Percentiles rank a stretch among this genome's conserved stretches.
These are phyloP conservation scores for Volucella zonaria DNA, from an alignment of 2,888 invertebrate species.

Conservation along the genomic window DNA sequence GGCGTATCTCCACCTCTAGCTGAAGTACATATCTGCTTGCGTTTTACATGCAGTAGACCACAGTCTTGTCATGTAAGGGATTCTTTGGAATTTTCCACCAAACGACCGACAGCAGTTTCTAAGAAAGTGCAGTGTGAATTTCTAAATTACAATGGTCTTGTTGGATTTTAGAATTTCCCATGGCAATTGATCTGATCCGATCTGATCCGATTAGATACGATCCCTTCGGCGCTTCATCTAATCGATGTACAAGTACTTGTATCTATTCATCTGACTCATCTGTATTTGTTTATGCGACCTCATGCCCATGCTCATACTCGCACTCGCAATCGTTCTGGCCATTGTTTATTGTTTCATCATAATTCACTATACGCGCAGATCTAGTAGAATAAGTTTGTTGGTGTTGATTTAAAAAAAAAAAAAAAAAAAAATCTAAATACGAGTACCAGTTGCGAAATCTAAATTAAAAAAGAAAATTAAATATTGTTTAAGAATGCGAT, in stretches of 20 bases:
- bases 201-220: slow-evolving; percentile 22
- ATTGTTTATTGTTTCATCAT: slow-evolving; percentile 41
- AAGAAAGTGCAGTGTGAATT: slow-evolving; percentile 47
- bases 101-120: slow-evolving; percentile 38
- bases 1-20: background rate
- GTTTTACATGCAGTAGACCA: slow-evolving; percentile 34
- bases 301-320: too few species aligned
- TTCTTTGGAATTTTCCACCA: slow-evolving; percentile 22
- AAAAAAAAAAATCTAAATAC: slow-evolving; percentile 1
- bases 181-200: background rate
- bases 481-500: background rate
- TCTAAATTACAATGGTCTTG: slow-evolving; percentile 2
- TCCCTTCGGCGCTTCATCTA: too few species aligned
- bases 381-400: slow-evolving; percentile 1
- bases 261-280: background rate
- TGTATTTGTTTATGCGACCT: slow-evolving; percentile 38
- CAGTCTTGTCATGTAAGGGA: slow-evolving; percentile 34
- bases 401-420: slow-evolving; percentile 32
- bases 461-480: slow-evolving; percentile 33
- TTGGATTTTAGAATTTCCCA: slow-evolving; percentile 5
- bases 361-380: slow-evolving; percentile 19
- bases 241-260: too few species aligned
- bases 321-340: background rate
- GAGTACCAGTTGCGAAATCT: slow-evolving; percentile 50
- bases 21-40: slow-evolving; percentile 37